Evolutionary conservation across 1,140 invertebrate genomes (phyloP).

Genomic region (Hycleus cichorii): DNA sequence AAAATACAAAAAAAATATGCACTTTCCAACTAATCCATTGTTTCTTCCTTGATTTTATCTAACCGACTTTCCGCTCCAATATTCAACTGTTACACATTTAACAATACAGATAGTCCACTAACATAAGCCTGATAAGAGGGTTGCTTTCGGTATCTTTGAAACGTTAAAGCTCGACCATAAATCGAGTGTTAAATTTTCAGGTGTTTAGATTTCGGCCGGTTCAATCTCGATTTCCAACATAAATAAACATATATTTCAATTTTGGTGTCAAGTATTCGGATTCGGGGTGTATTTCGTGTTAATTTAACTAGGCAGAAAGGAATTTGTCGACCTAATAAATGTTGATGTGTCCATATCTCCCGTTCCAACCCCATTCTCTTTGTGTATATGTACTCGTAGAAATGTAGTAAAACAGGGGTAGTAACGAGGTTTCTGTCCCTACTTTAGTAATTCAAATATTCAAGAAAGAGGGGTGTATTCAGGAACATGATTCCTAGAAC

Average conservation of each 20-base stretch:
- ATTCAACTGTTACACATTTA: not conserved
- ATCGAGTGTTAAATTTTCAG: too few species aligned
- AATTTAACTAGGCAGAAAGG: not conserved
- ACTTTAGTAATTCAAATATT: conserved; percentile 19
- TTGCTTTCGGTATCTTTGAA: too few species aligned
- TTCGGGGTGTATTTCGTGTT: not conserved
- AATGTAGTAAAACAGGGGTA: too few species aligned
- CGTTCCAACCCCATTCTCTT: not conserved
- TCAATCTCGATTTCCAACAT: too few species aligned
- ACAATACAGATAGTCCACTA: not conserved
- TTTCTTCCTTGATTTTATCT: not conserved
- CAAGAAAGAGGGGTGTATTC: conserved; percentile 11
- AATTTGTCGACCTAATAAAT: not conserved
- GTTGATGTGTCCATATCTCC: not conserved
- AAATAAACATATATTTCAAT: not conserved
- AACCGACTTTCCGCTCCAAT: not conserved
- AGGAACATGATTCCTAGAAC: conserved; percentile 18
- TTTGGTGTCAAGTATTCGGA: not conserved
- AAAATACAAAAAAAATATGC: too few species aligned
- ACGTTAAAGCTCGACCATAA: too few species aligned
- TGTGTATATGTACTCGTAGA: not conserved
- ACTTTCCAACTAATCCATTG: not conserved
- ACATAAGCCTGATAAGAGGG: not conserved
- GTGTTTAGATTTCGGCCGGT: too few species aligned
- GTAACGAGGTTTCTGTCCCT: not conserved